Base-by-base conservation (phyloP, 2,113 vertebrate species). In the Rostratula benghalensis region DNA sequence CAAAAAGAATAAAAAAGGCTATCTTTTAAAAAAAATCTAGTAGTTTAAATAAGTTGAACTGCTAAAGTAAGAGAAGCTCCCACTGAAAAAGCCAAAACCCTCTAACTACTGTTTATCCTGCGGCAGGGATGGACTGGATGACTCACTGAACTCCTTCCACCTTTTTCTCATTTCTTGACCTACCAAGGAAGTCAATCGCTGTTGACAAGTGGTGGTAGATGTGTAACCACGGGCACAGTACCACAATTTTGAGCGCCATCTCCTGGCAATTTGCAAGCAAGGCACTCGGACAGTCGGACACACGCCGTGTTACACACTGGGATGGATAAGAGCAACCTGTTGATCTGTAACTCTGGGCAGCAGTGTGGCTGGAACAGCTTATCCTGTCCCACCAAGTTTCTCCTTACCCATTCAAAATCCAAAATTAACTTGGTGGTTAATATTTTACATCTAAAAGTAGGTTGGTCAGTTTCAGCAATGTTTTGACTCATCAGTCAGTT, bases 301-400 rank as follows among this genome's bases (percentile, higher is more conserved):
- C 2, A 9, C 21, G 3, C 4, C 1, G 11, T 23, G 21, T 7
- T 35, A 24, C 1, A 0, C 15, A 6, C 9, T 6, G 19, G 41
- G 50, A 16, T 7, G 8, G 16, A 5, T 9, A 46, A 11, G 19
- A 54, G 17, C 21, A 75, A 24, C 28, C 60, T 31, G 6, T 54
- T 37, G 56, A 37, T 7, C 18, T 24, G 27, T 21, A 24, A 61
- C 10, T 50, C 24, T 11, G 7, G n/a, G n/a, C 53, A 73, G 28
- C 4, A 19, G 1, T 1, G 4, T 5, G 51, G 13, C 24, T 35
- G 27, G 37, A 48, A 37, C 11, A 10, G 27, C 35, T n/a, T n/a
- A n/a, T n/a, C n/a, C n/a, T n/a, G n/a, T n/a, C n/a, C n/a, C n/a
- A n/a, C n/a, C n/a, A n/a, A n/a, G 9, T 11, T 83, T 68, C 28